Evolutionary conservation across 2,888 invertebrate genomes (phyloP).

Genomic region (Falcaria lacertinaria): DNA sequence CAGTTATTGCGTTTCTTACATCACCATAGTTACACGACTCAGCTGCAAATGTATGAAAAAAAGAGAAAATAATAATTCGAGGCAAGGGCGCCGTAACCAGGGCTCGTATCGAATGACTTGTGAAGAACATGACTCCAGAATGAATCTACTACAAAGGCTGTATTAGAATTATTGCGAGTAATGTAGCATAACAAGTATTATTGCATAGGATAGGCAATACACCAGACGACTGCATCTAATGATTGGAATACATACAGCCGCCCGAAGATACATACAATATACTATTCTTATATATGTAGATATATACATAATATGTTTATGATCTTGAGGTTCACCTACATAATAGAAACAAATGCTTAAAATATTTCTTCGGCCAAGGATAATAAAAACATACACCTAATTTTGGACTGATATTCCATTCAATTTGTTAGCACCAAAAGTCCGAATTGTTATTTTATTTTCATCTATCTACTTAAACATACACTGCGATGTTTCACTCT

Average conservation of each 20-base stretch:
- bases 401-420: conserved; percentile 56
- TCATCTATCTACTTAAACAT: conserved; percentile 54
- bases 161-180: background rate
- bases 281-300: background rate
- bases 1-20: background rate
- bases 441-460: conserved; percentile 55
- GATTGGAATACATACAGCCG: no score
- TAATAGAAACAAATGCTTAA: background rate
- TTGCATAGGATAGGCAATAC: background rate
- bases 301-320: background rate
- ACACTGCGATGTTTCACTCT: conserved; percentile 26
- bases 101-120: background rate
- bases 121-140: background rate
- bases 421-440: conserved; percentile 70
- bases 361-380: conserved; percentile 3
- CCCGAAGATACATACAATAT: no score
- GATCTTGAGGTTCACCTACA: background rate
- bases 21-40: background rate
- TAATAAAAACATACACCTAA: conserved; percentile 25
- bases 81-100: no score
- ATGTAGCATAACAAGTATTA: background rate
- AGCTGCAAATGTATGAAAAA: conserved; percentile 7
- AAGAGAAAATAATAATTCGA: no score
- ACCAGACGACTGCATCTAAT: background rate
- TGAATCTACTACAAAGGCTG: background rate